Base-by-base conservation (phyloP, 2,888 invertebrate genomes). In the Ophioninae sp. region DNA sequence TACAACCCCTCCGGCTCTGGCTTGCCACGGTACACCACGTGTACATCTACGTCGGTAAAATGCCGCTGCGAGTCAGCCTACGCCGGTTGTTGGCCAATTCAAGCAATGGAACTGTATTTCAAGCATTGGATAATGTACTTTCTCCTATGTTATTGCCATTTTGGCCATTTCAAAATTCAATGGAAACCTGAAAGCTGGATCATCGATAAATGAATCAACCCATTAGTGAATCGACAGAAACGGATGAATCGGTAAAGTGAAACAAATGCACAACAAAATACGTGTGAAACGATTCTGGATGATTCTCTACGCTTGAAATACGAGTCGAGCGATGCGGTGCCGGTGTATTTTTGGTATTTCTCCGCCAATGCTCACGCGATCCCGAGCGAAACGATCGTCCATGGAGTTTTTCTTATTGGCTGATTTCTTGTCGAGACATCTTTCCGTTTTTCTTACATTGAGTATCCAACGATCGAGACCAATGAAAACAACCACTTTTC, bases 371-470 rank as follows among this genome's bases (percentile, higher is more conserved):
- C 79, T 59, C 83, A 85, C 85, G 85, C 82, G 80, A 84, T 85
- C 82, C 65, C 81, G 75, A 83, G 83, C 81, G 67, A 83, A 82
- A 69, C 79, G 75, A 83, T 83, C 81, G 81, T 69, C 75, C 70
- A 13, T 76, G 69, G 30, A 37, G 67, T 50, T 10, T 75, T 79
- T 77, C 69, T 21, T 13, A 56, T 30, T 10, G 50, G 17, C 23
- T 65, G 68, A 64, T 73, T 68, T 50, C 72, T 37, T 44, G 20
- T 56, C 57, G 17, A 21, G 41, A 44, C 21, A 7, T 37, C 23
- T 7, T 30, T 56, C 17, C n/a, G 17, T 62, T 50, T 20, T 50
- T 62, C 62, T 37, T 21, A 68, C 17, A 6, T 23, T 17, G 20
- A 37, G 72, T 21, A 70, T 62, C 61, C 61, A 57, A 37, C 41